A percentile compares a stretch with the other conserved stretches of the same genome.
Conservation (phyloP, 2,888 invertebrate genomes). For the Drosophila demipolita region DNA sequence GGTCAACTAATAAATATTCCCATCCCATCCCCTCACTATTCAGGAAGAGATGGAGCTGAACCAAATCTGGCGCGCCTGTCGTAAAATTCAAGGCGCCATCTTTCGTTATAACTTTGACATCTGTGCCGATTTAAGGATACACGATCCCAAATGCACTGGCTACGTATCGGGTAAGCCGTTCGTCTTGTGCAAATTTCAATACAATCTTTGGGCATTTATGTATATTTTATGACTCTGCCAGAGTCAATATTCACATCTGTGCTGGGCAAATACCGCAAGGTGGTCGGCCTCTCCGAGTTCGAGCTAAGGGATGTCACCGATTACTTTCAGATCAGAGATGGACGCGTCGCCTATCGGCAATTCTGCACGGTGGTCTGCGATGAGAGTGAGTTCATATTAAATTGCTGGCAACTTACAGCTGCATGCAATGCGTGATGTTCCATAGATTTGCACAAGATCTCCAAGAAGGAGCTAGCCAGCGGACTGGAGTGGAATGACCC, state of each 20-base stretch:
- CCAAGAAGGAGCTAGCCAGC: conserved; percentile 84
- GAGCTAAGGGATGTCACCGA: conserved; percentile 91
- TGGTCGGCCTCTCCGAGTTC: conserved; percentile 89
- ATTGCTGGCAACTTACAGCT: neutral
- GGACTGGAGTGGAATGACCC: conserved; percentile 90
- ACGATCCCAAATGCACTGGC: conserved; percentile 89
- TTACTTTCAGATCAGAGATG: conserved; percentile 92
- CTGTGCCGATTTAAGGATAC: conserved; percentile 89
- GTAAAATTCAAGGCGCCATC: conserved; percentile 91
- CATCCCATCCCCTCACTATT: neutral
- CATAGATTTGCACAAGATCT: conserved; percentile 62
- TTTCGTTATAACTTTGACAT: conserved; percentile 90
- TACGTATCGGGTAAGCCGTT: conserved; percentile 88
- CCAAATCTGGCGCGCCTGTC: conserved; percentile 92
- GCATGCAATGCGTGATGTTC: conserved; percentile 27
- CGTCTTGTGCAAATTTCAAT: conserved; percentile 23
- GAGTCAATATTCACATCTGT: conserved; percentile 91
- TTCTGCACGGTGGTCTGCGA: conserved; percentile 89
- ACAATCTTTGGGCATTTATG: conserved; percentile 33
- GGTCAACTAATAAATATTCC: conserved; percentile 12
- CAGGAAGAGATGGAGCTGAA: conserved; percentile 85
- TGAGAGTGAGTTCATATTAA: conserved; percentile 68
- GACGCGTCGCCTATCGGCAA: conserved; percentile 91
- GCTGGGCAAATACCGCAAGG: conserved; percentile 88
- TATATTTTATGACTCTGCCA: conserved; percentile 72